Percentiles rank a stretch among this genome's conserved stretches.
phyloP scores from a whole-genome alignment of 2,888 invertebrate species.

The Ormyrus rosae region DNA sequence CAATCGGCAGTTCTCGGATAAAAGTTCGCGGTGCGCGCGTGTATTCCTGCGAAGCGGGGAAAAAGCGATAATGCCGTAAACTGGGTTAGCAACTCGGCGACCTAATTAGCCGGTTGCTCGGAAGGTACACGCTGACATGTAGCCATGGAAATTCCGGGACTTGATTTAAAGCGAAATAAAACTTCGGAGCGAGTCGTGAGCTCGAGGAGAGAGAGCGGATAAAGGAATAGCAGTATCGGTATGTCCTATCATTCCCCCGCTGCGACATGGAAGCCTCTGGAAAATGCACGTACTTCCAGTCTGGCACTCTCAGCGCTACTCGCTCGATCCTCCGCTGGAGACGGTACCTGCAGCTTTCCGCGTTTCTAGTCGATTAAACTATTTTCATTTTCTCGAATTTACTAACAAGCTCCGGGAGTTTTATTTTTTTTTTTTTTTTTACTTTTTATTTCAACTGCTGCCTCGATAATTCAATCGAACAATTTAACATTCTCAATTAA shows the following conservation, averaged over 20 bases:
- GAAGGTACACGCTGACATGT: too few relatives aligned
- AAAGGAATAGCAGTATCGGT: slow-evolving; percentile 20
- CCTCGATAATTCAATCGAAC: too few relatives aligned
- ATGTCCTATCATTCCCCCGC: slow-evolving; percentile 12
- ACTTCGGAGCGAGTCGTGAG: slow-evolving; percentile 18
- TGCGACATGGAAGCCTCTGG: not conserved
- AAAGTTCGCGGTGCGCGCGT: too few relatives aligned
- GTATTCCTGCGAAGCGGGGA: too few relatives aligned
- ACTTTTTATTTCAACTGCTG: too few relatives aligned
- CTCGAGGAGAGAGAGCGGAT: slow-evolving; percentile 5
- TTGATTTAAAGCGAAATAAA: slow-evolving; percentile 55
- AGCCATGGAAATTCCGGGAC: not conserved
- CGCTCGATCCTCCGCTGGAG: not conserved
- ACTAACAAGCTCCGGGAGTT: too few relatives aligned
- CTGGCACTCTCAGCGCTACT: not conserved
- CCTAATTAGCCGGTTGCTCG: not conserved
- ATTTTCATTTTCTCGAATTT: too few relatives aligned
- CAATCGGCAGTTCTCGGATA: too few relatives aligned
- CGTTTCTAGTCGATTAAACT: too few relatives aligned
- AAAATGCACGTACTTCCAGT: not conserved
- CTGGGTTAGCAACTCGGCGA: not conserved
- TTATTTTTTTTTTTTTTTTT: too few relatives aligned
- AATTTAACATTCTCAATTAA: too few relatives aligned
- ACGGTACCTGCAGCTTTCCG: too few relatives aligned
- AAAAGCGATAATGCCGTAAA: slow-evolving; percentile 25